Percentiles rank a stretch among this genome's conserved stretches.
Evolutionary conservation across 2,888 invertebrate genomes (phyloP).

Genomic region (Plebejus anna): DNA sequence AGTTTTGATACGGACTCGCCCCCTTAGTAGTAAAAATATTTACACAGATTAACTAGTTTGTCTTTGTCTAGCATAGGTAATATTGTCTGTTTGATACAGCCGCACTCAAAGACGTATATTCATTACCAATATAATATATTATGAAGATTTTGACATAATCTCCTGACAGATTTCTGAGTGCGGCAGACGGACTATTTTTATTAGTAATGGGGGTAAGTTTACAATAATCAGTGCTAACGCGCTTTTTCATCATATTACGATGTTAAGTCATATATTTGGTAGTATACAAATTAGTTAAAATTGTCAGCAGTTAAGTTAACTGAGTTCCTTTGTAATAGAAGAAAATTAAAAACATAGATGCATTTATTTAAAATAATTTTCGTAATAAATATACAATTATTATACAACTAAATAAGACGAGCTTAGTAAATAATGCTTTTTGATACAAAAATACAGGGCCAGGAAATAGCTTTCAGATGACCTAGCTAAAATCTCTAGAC

Average conservation of each 20-base stretch:
- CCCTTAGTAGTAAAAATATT: background rate
- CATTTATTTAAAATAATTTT: conserved; percentile 9
- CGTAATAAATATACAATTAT: background rate
- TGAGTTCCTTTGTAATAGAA: background rate
- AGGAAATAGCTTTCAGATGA: background rate
- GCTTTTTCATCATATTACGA: background rate
- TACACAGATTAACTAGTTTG: background rate
- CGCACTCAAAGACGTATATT: too few relatives aligned
- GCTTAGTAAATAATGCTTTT: conserved; percentile 8
- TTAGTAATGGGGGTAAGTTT: background rate
- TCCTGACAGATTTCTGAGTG: too few relatives aligned
- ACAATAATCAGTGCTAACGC: background rate
- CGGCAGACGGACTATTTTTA: too few relatives aligned
- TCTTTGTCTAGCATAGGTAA: too few relatives aligned
- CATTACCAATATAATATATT: too few relatives aligned
- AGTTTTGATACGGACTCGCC: conserved; percentile 33
- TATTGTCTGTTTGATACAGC: too few relatives aligned
- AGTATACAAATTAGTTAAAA: too few relatives aligned
- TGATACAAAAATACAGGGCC: conserved; percentile 2
- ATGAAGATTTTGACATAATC: too few relatives aligned
- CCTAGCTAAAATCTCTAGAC: background rate
- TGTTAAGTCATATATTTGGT: background rate
- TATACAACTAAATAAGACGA: background rate
- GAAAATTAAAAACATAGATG: background rate
- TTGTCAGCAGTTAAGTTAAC: too few relatives aligned